Percentiles rank a stretch among this genome's conserved stretches.
Evolutionary conservation across 2,797 vertebrate species (phyloP).

Genomic region (Loriculus beryllinus): DNA sequence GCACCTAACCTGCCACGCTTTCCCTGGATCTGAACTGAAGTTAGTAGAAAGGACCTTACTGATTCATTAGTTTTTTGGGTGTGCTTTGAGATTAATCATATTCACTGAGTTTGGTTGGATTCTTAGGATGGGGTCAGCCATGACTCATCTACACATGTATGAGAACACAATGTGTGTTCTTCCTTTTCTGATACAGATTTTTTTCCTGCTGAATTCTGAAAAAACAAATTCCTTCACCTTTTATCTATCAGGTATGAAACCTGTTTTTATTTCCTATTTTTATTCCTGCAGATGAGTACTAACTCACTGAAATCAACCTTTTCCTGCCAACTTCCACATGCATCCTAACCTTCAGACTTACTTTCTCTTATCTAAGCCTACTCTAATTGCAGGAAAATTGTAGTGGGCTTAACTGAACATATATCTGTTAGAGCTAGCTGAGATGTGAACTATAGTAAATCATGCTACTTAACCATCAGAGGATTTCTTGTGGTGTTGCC

Average conservation of each 20-base stretch:
- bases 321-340: background rate
- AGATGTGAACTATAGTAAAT: background rate
- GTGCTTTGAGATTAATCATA: background rate
- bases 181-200: background rate
- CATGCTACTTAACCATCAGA: constrained; percentile 29
- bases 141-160: background rate
- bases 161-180: background rate
- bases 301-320: background rate
- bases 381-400: background rate
- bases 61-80: background rate
- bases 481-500: constrained; percentile 20
- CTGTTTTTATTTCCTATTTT: background rate
- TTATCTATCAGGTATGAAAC: background rate
- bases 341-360: background rate
- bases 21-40: background rate
- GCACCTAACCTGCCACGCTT: background rate
- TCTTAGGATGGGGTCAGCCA: background rate
- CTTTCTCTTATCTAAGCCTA: background rate
- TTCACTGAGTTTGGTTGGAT: background rate
- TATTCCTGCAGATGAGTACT: background rate
- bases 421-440: background rate
- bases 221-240: background rate
- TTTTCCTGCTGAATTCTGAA: background rate
- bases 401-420: background rate
- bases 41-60: background rate